Evolutionary conservation across 2,797 vertebrate genomes (phyloP), one percentile per base, ranked within the genome.

Genomic region (Geotrypetes seraphini): DNA sequence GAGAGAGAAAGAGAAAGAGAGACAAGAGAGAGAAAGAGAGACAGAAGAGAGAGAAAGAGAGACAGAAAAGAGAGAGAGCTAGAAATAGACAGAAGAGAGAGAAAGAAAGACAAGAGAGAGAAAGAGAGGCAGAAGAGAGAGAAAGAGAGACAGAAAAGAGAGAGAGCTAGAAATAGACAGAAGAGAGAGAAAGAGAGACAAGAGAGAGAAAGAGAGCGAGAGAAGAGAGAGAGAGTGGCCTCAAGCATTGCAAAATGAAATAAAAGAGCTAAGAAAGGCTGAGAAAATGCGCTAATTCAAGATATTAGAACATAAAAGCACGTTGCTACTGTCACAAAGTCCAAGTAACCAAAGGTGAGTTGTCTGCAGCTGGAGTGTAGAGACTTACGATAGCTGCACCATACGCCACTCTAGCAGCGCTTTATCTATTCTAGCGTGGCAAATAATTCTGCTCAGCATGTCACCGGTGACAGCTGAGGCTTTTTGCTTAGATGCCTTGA

Each of bases 401-500:
- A 29, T 55, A 43, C 43, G 39, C 58, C 57, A 47, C 66, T 73
- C 60, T 43, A 31, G 59, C 42, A 49, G 47, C 61, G 64, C 64
- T 73, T 87, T 82, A 79, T 75, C 75, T 63, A 57, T 56, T 69
- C 63, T 68, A 58, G 75, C 79, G 81, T 86, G 76, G 87, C 83
- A 86, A 79, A 90, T 84, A 90, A 89, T 81, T 90, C 84, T 75
- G 55, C 52, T 53, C 63, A 50, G 69, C 77, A 81, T 86, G 78
- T 85, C 82, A 80, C 67, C 40, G 30, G 44, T 81, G 86, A 88
- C 83, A 85, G 78, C 77, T 57, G 71, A 88, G 81, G 71, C 72
- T 69, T 80, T 65, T 73, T 78, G 70, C 71, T 71, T 67, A 80
- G 80, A 77, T 74, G 66, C 50, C 60, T 85, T 83, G 83, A 86